Conservation (phyloP, 2,888 invertebrate species). For the Pristionchus arcanus region DNA sequence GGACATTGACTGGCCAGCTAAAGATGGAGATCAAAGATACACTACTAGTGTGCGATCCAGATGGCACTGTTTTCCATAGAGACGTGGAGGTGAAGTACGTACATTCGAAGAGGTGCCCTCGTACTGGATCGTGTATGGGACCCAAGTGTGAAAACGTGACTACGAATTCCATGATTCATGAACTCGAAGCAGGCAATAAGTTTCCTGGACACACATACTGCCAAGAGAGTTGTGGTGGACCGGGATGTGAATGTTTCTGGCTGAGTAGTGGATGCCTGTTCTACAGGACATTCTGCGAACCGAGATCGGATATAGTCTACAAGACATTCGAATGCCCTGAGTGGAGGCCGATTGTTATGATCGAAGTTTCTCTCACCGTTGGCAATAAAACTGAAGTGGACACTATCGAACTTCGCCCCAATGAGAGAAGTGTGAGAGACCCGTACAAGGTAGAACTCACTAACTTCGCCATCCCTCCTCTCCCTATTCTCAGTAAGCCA, state of each 20-base stretch:
- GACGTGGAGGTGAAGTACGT: not conserved
- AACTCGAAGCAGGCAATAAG: conserved; percentile 24
- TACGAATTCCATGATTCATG: not conserved
- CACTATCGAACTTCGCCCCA: not conserved
- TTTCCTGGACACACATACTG: conserved; percentile 25
- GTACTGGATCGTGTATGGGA: not conserved
- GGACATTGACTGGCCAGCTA: not conserved
- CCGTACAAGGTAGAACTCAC: not conserved
- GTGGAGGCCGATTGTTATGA: not conserved
- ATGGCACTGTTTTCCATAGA: not conserved
- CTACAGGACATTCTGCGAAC: conserved; percentile 40
- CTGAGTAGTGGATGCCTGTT: conserved; percentile 37
- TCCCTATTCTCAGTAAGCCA: conserved; percentile 5
- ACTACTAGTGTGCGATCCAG: not conserved
- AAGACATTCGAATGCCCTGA: conserved; percentile 15
- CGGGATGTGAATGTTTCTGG: conserved; percentile 48
- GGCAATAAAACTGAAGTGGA: not conserved
- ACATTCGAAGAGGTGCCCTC: not conserved
- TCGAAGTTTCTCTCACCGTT: not conserved
- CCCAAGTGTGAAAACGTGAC: not conserved
- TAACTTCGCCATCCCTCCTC: conserved; percentile 16
- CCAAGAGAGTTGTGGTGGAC: conserved; percentile 24
- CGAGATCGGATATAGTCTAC: not conserved
- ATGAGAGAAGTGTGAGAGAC: not conserved
- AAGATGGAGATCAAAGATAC: not conserved